phyloP scores from a whole-genome alignment of 2,888 invertebrate genomes.

The Drosophila neotestacea region DNA sequence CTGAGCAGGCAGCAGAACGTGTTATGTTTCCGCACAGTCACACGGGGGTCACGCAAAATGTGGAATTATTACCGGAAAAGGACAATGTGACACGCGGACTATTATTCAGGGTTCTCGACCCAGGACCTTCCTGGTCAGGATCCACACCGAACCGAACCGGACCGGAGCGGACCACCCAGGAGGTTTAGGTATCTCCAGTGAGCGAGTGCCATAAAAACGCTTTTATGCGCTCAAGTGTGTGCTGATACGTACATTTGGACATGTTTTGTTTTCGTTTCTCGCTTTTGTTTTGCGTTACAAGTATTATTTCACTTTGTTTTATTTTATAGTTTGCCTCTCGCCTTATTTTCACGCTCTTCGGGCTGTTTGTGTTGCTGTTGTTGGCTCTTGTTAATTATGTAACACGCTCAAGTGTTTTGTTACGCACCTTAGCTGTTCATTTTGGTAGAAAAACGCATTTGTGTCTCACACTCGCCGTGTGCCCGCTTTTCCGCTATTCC shows the following conservation, averaged over 20 bases:
- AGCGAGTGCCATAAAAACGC: slow-evolving; percentile 51
- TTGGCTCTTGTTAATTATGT: slow-evolving; percentile 66
- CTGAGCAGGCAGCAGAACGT: slow-evolving; percentile 46
- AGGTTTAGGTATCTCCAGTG: slow-evolving; percentile 32
- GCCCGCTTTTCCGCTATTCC: slow-evolving; percentile 2
- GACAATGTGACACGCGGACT: slow-evolving; percentile 73
- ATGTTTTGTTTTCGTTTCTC: slow-evolving; percentile 15
- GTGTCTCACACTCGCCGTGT: slow-evolving; percentile 25
- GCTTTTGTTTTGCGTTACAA: slow-evolving; percentile 12
- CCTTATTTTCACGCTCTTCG: slow-evolving; percentile 62
- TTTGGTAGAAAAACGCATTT: slow-evolving; percentile 57
- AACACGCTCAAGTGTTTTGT: slow-evolving; percentile 72
- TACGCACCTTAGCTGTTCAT: slow-evolving; percentile 72
- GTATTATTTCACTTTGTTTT: slow-evolving; percentile 51
- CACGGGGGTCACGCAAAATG: slow-evolving; percentile 66
- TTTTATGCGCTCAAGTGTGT: slow-evolving; percentile 70
- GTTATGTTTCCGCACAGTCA: slow-evolving; percentile 60
- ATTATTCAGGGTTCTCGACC: slow-evolving; percentile 54
- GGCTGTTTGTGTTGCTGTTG: not conserved
- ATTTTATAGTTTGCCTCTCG: slow-evolving; percentile 75
- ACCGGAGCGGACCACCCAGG: not conserved
- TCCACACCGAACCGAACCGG: not conserved
- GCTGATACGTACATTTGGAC: slow-evolving; percentile 53
- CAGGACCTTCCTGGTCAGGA: not conserved
- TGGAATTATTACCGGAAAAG: slow-evolving; percentile 74